Evolutionary conservation across 2,113 vertebrate genomes (phyloP).

Genomic region (Pithys albifrons): DNA sequence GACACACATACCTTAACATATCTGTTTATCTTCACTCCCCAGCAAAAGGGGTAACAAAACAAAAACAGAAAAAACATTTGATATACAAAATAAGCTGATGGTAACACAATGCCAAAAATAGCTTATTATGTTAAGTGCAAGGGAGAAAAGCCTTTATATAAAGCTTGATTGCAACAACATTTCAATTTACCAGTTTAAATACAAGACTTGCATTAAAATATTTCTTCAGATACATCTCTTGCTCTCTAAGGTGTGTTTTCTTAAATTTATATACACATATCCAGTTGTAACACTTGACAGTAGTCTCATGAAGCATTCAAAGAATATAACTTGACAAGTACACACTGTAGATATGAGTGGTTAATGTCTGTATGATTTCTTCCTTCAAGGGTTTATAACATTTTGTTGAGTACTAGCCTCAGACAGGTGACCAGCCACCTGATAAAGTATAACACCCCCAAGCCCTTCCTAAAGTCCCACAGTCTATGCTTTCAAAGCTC

Average conservation of each 20-base stretch:
- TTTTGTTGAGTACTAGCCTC: conserved; percentile 66
- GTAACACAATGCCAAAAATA: conserved; percentile 86
- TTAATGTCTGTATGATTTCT: conserved; percentile 46
- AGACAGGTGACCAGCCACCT: conserved; percentile 76
- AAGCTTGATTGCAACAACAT: conserved; percentile 85
- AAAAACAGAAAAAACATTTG: conserved; percentile 1
- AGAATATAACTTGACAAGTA: conserved; percentile 74
- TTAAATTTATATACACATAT: conserved; percentile 82
- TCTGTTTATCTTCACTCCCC: conserved; percentile 72
- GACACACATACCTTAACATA: background rate
- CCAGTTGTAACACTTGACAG: conserved; percentile 82
- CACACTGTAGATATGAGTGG: conserved; percentile 69
- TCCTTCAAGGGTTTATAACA: conserved; percentile 61
- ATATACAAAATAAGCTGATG: conserved; percentile 83
- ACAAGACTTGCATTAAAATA: conserved; percentile 89
- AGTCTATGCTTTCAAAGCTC: conserved; percentile 52
- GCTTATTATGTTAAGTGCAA: conserved; percentile 90
- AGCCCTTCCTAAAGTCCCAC: conserved; percentile 39
- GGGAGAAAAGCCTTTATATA: conserved; percentile 84
- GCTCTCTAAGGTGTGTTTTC: conserved; percentile 62
- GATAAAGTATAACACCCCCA: conserved; percentile 46
- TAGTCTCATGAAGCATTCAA: conserved; percentile 73
- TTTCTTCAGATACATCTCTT: conserved; percentile 79
- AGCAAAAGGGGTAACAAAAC: conserved; percentile 69
- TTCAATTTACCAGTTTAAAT: conserved; percentile 86